These are phyloP conservation scores for Bubo bubo DNA, from an alignment of 2,113 vertebrate genomes.

Conservation along the genomic window DNA sequence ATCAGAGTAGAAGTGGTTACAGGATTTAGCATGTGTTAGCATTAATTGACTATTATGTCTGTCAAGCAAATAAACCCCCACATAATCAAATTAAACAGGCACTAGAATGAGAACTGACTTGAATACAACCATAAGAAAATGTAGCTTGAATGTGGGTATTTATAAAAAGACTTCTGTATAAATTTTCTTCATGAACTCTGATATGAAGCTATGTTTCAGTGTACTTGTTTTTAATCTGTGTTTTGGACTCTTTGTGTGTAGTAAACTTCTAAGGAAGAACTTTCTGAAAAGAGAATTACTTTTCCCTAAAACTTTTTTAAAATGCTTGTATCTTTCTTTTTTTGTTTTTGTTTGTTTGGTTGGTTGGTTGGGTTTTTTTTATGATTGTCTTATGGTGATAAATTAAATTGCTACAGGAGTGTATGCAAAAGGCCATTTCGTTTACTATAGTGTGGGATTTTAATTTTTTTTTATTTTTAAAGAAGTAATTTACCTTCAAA, in stretches of 20 bases:
- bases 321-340: background rate
- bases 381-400: background rate
- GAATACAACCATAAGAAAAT: background rate
- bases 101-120: background rate
- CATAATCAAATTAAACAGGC: background rate
- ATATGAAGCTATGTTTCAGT: background rate
- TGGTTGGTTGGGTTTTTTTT: background rate
- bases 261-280: background rate
- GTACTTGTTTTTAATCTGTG: background rate
- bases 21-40: conserved; percentile 24
- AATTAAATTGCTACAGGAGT: background rate
- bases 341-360: too few species aligned
- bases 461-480: background rate
- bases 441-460: background rate
- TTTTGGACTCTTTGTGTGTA: background rate
- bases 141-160: background rate
- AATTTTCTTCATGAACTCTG: background rate
- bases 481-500: background rate
- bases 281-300: background rate
- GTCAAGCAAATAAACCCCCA: conserved; percentile 11
- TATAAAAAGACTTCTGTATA: background rate
- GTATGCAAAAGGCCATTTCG: background rate
- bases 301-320: background rate
- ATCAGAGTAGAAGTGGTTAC: background rate
- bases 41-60: conserved; percentile 24